Evolutionary conservation across 1,140 invertebrate genomes (phyloP).

Genomic region (Microvelia longipes): DNA sequence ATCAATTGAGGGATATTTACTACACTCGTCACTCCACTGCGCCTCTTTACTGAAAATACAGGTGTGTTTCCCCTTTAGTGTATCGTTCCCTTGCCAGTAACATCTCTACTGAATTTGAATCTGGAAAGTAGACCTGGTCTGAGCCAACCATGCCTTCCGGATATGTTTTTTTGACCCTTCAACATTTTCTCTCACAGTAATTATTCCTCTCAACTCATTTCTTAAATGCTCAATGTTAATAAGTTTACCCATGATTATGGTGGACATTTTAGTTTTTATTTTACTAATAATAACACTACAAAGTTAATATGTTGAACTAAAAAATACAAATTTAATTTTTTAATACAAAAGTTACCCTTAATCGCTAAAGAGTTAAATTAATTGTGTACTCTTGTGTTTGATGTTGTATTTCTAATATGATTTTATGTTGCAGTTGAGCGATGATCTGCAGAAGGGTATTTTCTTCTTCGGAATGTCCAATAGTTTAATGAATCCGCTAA

Average conservation of each 20-base stretch:
- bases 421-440: conserved; percentile 34
- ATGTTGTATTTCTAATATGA: conserved; percentile 1
- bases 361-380: too few relatives aligned
- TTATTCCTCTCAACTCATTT: not conserved
- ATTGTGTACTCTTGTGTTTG: too few relatives aligned
- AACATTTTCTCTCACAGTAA: not conserved
- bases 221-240: not conserved
- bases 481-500: conserved; percentile 70
- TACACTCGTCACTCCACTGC: not conserved
- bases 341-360: too few relatives aligned
- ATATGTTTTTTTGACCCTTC: not conserved
- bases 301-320: too few relatives aligned
- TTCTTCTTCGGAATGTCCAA: conserved; percentile 68
- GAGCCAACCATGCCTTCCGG: not conserved
- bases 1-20: not conserved
- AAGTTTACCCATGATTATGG: not conserved
- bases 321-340: too few relatives aligned
- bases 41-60: not conserved
- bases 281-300: too few relatives aligned
- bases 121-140: not conserved
- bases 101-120: not conserved
- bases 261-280: too few relatives aligned
- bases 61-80: not conserved
- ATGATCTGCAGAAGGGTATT: conserved; percentile 43
- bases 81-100: not conserved